Conservation (phyloP, 2,888 invertebrate species). For the Drosophila anomalata region DNA sequence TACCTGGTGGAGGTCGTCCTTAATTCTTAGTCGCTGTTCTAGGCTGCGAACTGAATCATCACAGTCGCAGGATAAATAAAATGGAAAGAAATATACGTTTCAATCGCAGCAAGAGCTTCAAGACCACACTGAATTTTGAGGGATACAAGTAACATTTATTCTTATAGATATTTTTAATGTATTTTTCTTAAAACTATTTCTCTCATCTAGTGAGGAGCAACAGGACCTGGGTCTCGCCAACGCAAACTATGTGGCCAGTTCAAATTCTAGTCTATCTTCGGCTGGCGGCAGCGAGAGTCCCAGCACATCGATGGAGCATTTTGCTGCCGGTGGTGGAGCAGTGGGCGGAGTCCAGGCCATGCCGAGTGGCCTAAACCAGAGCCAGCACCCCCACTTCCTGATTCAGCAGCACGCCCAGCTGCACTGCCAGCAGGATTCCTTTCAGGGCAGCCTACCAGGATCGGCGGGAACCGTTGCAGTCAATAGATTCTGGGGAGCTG, state of each 20-base stretch:
- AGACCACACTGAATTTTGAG: slow-evolving; percentile 76
- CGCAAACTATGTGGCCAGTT: slow-evolving; percentile 88
- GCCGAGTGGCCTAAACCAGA: slow-evolving; percentile 38
- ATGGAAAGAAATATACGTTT: slow-evolving; percentile 82
- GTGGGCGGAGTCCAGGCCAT: slow-evolving; percentile 42
- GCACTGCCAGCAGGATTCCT: slow-evolving; percentile 80
- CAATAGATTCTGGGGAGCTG: slow-evolving; percentile 74
- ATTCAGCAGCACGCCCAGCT: slow-evolving; percentile 69
- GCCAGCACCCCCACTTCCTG: slow-evolving; percentile 61
- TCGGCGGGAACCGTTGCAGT: slow-evolving; percentile 47
- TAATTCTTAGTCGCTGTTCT: slow-evolving; percentile 46
- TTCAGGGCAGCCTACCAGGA: slow-evolving; percentile 72
- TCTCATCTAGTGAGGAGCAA: slow-evolving; percentile 86
- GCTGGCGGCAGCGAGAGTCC: slow-evolving; percentile 88
- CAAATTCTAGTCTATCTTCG: slow-evolving; percentile 85
- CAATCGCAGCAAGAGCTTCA: slow-evolving; percentile 82
- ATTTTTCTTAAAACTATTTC: background rate
- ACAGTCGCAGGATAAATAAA: slow-evolving; percentile 7
- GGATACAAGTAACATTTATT: slow-evolving; percentile 75
- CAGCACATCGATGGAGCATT: slow-evolving; percentile 89
- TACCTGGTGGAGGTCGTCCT: slow-evolving; percentile 22
- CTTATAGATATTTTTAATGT: background rate
- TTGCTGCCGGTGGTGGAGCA: slow-evolving; percentile 81
- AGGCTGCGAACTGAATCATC: slow-evolving; percentile 49
- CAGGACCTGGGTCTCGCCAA: slow-evolving; percentile 85